phyloP scores from a whole-genome alignment of 1,140 invertebrate genomes.

The Magallana angulata region DNA sequence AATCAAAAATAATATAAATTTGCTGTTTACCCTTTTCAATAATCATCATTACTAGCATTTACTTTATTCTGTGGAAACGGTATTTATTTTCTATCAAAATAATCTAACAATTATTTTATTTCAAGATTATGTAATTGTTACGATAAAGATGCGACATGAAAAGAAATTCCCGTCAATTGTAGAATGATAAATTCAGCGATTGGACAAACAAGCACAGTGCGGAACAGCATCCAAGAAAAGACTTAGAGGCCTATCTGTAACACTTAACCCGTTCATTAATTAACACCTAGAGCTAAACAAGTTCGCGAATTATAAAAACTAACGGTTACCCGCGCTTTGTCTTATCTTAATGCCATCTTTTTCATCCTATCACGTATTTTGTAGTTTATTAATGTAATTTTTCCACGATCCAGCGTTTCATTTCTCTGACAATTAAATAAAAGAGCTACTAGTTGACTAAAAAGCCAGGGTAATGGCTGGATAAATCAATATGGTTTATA shows the following conservation, averaged over 20 bases:
- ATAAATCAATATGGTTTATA: constrained; percentile 35
- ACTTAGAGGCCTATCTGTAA: not conserved
- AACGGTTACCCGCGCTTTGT: constrained; percentile 11
- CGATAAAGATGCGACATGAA: constrained; percentile 25
- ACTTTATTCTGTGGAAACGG: constrained; percentile 20
- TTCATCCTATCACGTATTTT: constrained; percentile 34
- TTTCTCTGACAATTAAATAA: constrained; percentile 34
- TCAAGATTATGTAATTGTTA: constrained; percentile 10
- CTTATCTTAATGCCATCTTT: constrained; percentile 32
- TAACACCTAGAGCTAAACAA: constrained; percentile 21
- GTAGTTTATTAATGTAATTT: constrained; percentile 35
- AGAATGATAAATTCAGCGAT: constrained; percentile 22
- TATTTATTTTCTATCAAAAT: constrained; percentile 4
- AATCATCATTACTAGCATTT: not conserved
- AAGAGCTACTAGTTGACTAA: constrained; percentile 30
- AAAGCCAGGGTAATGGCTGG: constrained; percentile 13
- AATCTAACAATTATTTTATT: constrained; percentile 28
- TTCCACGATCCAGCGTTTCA: constrained; percentile 26
- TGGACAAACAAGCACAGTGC: not conserved
- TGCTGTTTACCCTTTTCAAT: not conserved
- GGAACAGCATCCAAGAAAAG: not conserved
- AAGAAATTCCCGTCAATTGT: not conserved
- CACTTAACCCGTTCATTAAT: constrained; percentile 10
- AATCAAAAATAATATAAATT: too few relatives aligned
- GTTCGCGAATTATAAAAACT: not conserved